Conservation (phyloP, 1,140 invertebrate species). For the Ostrea edulis region DNA sequence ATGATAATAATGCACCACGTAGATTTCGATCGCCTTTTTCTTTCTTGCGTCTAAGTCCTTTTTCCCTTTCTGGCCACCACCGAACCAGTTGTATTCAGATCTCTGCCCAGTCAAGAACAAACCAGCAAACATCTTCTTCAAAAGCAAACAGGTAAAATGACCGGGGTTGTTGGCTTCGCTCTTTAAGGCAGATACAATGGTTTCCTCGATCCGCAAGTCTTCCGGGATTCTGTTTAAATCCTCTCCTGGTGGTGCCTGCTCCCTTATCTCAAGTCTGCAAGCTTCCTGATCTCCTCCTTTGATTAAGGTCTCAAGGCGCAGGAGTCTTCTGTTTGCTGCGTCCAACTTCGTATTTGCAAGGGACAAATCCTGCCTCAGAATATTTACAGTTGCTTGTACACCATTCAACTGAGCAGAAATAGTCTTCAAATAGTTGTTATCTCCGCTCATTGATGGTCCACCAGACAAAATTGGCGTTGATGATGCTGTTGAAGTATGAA, state of each 20-base stretch:
- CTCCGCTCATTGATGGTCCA: neutral
- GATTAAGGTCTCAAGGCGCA: neutral
- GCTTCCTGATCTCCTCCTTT: no score
- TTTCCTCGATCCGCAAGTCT: neutral
- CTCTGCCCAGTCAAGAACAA: neutral
- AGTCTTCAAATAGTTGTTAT: neutral
- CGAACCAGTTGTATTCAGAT: neutral
- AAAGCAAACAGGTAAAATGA: neutral
- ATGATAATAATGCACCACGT: neutral
- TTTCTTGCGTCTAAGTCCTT: neutral
- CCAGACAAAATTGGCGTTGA: neutral
- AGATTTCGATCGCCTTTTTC: neutral
- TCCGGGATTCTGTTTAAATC: neutral
- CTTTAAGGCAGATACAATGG: neutral
- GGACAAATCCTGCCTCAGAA: neutral
- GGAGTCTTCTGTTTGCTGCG: neutral
- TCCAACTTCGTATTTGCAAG: neutral
- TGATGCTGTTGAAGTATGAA: neutral
- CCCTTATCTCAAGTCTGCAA: neutral
- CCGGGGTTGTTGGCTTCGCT: neutral
- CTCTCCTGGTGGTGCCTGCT: neutral
- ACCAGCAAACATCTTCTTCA: neutral
- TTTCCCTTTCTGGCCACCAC: neutral
- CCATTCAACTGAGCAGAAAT: neutral
- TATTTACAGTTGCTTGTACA: neutral